Percentiles rank a stretch among this genome's conserved stretches.
Conservation (phyloP, 2,888 invertebrate genomes). For the Epirrhoe alternata region DNA sequence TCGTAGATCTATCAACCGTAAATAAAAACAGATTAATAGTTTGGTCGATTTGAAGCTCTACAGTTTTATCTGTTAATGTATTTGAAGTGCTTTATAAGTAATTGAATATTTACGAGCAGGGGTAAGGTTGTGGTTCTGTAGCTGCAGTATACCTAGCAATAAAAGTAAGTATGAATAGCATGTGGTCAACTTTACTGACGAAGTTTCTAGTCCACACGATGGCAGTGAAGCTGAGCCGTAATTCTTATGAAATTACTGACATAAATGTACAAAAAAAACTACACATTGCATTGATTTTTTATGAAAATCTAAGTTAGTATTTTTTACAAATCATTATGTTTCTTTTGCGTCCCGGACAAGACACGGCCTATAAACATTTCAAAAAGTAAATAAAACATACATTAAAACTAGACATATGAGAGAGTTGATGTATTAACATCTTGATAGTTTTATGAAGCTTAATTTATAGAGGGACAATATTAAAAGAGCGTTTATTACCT, state of each 20-base stretch:
- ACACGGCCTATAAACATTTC: neutral
- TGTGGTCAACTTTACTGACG: neutral
- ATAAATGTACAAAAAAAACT: neutral
- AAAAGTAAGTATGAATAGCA: neutral
- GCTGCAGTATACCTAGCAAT: neutral
- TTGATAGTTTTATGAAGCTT: slow-evolving; percentile 21
- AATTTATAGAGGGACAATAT: slow-evolving; percentile 28
- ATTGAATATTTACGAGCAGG: slow-evolving; percentile 45
- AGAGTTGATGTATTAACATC: slow-evolving; percentile 10
- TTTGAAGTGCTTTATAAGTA: slow-evolving; percentile 47
- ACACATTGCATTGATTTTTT: too few species aligned
- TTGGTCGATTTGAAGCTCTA: slow-evolving; percentile 42
- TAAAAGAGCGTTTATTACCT: slow-evolving; percentile 22
- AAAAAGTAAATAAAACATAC: slow-evolving; percentile 2
- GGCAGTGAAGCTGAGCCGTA: neutral
- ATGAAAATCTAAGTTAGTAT: too few species aligned
- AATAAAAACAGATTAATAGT: slow-evolving; percentile 51
- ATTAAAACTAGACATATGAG: slow-evolving; percentile 23
- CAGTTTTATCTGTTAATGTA: slow-evolving; percentile 47
- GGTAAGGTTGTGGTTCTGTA: slow-evolving; percentile 9
- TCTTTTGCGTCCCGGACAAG: neutral
- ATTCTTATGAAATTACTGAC: neutral
- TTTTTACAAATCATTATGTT: neutral
- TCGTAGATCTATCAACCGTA: slow-evolving; percentile 58
- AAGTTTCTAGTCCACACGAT: neutral